Evolutionary conservation across 1,140 invertebrate species (phyloP), one percentile per base, ranked within the genome.

Genomic region (Sinonovacula constricta): DNA sequence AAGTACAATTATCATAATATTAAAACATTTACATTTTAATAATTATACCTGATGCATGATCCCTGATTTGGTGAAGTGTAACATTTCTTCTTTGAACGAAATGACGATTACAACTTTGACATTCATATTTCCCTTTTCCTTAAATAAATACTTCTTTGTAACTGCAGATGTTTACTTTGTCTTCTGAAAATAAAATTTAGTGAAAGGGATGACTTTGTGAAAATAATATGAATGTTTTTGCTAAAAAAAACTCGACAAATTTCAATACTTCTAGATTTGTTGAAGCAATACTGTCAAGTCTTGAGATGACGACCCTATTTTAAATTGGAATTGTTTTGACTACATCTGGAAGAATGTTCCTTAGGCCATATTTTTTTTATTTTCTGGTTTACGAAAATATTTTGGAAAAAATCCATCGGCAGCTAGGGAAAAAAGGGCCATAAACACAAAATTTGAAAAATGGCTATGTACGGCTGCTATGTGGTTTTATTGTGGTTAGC

Each of bases 11-110:
- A 60, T 60, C 57, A 60, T 60, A 60, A 60, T 60, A 60, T 60
- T 60, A 60, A 60, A 60, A 60, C 57, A 60, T 60, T 60, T 60
- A 60, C 57, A 60, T 60, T 60, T 60, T 60, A 60, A 60, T 60
- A 10, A 60, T 60, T 60, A 60, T 60, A 60, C 57, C 57, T 60
- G 57, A 60, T 60, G 57, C 57, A 60, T 60, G 57, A 60, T 60
- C 57, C 57, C 57, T 60, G 57, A 60, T 60, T 60, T 60, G 57
- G 57, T 60, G 57, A 60, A 60, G 57, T 60, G 57, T 60, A 60
- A 60, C 57, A 60, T 60, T 60, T 60, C 57, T 60, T 60, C 57
- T 60, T 60, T 60, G 57, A 60, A 60, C 57, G 57, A 60, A 60
- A 60, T 60, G 57, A 60, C 57, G 57, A 60, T 60, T 60, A 60